These are phyloP conservation scores for Anableps anableps DNA, from an alignment of 2,797 vertebrate species.

Conservation along the genomic window DNA sequence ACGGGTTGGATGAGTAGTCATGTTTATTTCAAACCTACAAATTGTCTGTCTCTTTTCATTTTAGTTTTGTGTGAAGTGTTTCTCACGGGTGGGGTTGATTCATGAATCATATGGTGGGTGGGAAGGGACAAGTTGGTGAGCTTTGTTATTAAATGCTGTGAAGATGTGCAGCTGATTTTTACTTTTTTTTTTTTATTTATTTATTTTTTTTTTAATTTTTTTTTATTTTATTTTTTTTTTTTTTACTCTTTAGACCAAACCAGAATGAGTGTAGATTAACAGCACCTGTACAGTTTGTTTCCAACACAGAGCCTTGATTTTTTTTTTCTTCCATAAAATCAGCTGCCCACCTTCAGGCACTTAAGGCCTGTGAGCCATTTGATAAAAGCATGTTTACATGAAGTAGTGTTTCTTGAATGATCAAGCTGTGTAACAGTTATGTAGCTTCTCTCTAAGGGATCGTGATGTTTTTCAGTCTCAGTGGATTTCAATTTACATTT, in stretches of 20 bases:
- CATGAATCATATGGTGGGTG: constrained; percentile 22
- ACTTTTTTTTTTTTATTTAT: not conserved
- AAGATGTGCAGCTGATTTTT: constrained; percentile 58
- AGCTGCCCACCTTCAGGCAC: constrained; percentile 54
- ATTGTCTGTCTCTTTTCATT: constrained; percentile 56
- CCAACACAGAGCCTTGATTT: constrained; percentile 28
- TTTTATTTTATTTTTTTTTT: constrained; percentile 2
- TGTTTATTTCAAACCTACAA: constrained; percentile 63
- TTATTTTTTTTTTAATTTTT: constrained; percentile 27
- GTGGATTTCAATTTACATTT: constrained; percentile 45
- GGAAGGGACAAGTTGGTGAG: constrained; percentile 26
- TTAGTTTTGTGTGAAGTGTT: constrained; percentile 50
- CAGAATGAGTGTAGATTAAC: constrained; percentile 6
- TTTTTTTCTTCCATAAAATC: constrained; percentile 50
- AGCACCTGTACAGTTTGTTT: constrained; percentile 9
- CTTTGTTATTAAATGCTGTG: constrained; percentile 35
- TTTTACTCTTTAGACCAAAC: constrained; percentile 13
- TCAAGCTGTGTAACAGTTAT: constrained; percentile 66
- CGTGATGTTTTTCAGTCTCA: constrained; percentile 55
- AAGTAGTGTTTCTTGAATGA: constrained; percentile 69
- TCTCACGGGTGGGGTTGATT: constrained; percentile 53
- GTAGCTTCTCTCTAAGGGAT: constrained; percentile 45
- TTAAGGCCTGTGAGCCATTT: constrained; percentile 59
- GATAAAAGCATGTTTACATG: constrained; percentile 82
- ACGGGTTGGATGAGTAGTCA: constrained; percentile 37